Conservation (phyloP, 2,888 invertebrate genomes). For the Camponotus fellah region DNA sequence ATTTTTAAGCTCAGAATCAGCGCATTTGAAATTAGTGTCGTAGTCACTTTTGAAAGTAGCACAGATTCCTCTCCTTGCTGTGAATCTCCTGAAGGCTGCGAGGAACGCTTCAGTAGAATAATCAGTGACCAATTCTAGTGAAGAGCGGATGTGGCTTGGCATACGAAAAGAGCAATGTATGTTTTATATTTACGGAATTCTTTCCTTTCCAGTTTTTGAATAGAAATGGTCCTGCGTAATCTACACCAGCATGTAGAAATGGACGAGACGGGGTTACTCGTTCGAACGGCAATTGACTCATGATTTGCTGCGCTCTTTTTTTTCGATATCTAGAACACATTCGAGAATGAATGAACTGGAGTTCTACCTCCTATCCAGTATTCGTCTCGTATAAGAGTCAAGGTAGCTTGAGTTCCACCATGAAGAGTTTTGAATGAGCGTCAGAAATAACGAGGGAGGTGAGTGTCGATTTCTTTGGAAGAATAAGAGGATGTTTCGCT, state of each 20-base stretch:
- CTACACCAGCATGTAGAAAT: not conserved
- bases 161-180: not conserved
- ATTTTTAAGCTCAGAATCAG: not conserved
- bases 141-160: constrained; percentile 6
- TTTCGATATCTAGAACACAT: not conserved
- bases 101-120: constrained; percentile 1
- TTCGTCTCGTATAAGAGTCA: not conserved
- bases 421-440: not conserved
- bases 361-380: not conserved
- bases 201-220: constrained; percentile 2
- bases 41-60: not conserved
- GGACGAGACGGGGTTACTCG: not conserved
- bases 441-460: not conserved
- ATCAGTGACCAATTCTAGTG: constrained; percentile 23
- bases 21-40: constrained; percentile 8
- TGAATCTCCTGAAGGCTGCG: constrained; percentile 12
- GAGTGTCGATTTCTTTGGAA: not conserved
- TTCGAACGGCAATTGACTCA: not conserved
- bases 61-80: not conserved
- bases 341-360: not conserved
- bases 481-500: not conserved
- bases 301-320: not conserved
- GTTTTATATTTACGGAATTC: not conserved
- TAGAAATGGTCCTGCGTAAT: constrained; percentile 2
- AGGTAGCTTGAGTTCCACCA: not conserved